Conservation (phyloP, 2,113 vertebrate species). For the Bothrops jararaca region DNA sequence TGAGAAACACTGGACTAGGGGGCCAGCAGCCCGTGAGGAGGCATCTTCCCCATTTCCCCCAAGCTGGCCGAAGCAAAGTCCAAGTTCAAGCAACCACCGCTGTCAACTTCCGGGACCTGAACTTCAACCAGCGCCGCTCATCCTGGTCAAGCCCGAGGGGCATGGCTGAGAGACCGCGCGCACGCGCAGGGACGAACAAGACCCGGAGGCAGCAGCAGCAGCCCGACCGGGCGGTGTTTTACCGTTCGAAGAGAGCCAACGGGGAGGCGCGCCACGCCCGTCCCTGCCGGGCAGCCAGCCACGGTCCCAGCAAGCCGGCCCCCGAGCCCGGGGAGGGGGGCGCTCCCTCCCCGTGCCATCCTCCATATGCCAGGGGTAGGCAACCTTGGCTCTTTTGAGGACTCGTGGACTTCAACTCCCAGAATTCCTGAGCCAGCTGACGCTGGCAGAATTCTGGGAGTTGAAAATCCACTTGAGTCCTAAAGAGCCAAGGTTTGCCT, state of each 20-base stretch:
- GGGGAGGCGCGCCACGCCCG: not conserved
- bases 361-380: no score
- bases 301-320: no score
- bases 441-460: no score
- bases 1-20: no score
- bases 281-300: no score
- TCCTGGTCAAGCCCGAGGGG: not conserved
- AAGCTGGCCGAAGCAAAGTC: not conserved
- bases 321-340: no score
- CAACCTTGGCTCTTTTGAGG: no score
- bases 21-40: not conserved
- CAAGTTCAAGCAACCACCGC: not conserved
- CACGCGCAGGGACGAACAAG: not conserved
- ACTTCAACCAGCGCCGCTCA: not conserved
- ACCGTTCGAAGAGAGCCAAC: not conserved
- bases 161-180: not conserved
- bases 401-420: no score
- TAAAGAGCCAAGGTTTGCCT: no score
- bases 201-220: not conserved
- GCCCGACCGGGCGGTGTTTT: not conserved
- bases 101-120: not conserved
- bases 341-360: no score
- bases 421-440: no score
- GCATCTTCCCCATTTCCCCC: accelerated
- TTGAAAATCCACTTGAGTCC: no score